phyloP scores from a whole-genome alignment of 2,888 invertebrate genomes.

The Epirrita christyi region DNA sequence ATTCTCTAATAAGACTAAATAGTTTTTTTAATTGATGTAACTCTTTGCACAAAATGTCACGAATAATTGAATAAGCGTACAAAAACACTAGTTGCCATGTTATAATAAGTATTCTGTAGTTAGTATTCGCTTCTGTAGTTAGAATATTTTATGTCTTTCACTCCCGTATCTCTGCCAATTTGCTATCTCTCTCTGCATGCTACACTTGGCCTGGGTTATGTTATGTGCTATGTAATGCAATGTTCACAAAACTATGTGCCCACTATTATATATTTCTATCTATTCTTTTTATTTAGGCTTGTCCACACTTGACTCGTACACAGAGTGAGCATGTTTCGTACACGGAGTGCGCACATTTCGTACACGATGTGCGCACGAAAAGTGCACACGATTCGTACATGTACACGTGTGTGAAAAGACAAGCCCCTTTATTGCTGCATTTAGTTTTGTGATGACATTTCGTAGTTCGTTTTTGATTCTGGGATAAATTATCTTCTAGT shows the following conservation, averaged over 20 bases:
- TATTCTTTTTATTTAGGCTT: neutral
- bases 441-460: constrained; percentile 22
- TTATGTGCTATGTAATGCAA: constrained; percentile 50
- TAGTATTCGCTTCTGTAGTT: constrained; percentile 51
- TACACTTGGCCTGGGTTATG: constrained; percentile 62
- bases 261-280: neutral
- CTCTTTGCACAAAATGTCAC: neutral
- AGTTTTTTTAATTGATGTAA: too few relatives aligned
- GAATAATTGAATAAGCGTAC: neutral
- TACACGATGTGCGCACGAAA: too few relatives aligned
- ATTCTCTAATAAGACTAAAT: neutral
- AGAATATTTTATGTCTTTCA: constrained; percentile 47
- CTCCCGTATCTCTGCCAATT: constrained; percentile 44
- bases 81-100: neutral
- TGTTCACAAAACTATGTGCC: constrained; percentile 29
- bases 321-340: too few relatives aligned
- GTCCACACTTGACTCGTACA: neutral
- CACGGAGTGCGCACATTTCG: too few relatives aligned
- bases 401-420: neutral
- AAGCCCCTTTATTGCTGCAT: constrained; percentile 14
- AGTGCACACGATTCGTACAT: neutral
- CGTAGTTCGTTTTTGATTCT: constrained; percentile 2
- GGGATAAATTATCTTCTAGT: constrained; percentile 26
- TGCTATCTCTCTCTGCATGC: constrained; percentile 60
- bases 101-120: constrained; percentile 23